phyloP scores from a whole-genome alignment of 2,797 vertebrate genomes.

The Pelodytes ibericus region DNA sequence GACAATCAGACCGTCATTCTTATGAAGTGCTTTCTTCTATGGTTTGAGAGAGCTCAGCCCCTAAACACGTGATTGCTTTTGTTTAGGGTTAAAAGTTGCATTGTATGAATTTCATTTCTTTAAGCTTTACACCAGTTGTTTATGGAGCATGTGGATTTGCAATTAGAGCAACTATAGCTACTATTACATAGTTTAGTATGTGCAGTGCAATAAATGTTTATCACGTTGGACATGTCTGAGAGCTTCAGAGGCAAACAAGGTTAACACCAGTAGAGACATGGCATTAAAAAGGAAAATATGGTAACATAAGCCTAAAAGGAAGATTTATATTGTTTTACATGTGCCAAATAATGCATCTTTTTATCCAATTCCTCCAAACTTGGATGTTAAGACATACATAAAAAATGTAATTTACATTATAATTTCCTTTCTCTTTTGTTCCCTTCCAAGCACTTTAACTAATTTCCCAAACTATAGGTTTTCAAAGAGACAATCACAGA shows the following conservation, averaged over 20 bases:
- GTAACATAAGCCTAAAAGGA: slow-evolving; percentile 17
- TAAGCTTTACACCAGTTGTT: not conserved
- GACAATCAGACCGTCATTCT: too few relatives aligned
- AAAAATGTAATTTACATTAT: too few relatives aligned
- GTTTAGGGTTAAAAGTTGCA: not conserved
- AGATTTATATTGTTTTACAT: not conserved
- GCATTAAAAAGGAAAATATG: slow-evolving; percentile 6
- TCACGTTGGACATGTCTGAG: slow-evolving; percentile 16
- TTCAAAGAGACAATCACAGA: too few relatives aligned
- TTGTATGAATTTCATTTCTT: not conserved
- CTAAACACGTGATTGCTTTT: not conserved
- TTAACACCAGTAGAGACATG: slow-evolving; percentile 16
- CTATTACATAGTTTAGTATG: not conserved
- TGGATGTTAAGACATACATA: too few relatives aligned
- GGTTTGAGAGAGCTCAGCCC: too few relatives aligned
- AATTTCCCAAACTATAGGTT: too few relatives aligned
- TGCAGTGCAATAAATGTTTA: slow-evolving; percentile 1
- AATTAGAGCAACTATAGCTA: not conserved
- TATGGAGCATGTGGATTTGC: not conserved
- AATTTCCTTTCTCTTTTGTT: too few relatives aligned
- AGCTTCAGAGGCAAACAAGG: slow-evolving; percentile 19
- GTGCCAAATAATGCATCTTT: slow-evolving; percentile 19
- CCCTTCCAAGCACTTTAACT: too few relatives aligned
- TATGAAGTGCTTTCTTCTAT: too few relatives aligned
- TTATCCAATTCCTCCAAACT: not conserved